Conservation (phyloP, 2,113 vertebrate species). For the Nesogale talazaci region DNA sequence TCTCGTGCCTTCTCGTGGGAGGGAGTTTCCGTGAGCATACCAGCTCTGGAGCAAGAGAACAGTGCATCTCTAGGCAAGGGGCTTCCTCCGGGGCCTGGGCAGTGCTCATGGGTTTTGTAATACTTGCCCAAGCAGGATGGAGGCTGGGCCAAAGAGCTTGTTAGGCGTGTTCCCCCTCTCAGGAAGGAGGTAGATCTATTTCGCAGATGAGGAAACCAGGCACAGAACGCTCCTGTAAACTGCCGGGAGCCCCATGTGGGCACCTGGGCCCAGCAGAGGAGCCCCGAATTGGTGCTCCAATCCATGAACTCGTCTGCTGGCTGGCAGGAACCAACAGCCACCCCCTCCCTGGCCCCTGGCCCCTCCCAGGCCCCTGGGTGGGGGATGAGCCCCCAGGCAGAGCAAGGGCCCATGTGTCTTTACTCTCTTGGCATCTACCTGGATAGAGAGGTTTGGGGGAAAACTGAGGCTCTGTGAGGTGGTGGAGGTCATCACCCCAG, state of each 20-base stretch:
- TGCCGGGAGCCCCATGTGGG: neutral
- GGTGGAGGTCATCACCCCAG: neutral
- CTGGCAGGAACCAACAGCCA: neutral
- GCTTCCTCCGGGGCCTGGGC: neutral
- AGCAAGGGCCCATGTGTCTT: neutral
- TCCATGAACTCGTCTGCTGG: neutral
- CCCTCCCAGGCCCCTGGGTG: neutral
- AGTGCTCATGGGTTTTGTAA: neutral
- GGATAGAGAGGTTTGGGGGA: neutral
- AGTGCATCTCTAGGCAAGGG: neutral
- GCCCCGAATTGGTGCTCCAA: neutral
- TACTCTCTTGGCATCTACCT: neutral
- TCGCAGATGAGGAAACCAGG: neutral
- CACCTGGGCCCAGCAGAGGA: neutral
- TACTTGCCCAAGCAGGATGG: neutral
- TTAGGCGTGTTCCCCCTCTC: neutral
- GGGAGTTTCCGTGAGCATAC: neutral
- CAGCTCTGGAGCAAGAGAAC: neutral
- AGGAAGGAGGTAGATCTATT: neutral
- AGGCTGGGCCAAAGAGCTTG: neutral
- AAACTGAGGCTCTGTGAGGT: accelerated
- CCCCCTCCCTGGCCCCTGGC: neutral
- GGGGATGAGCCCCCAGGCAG: neutral
- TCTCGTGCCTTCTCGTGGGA: neutral
- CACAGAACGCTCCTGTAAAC: neutral